Base-by-base conservation (phyloP, 2,888 invertebrate genomes). In the Ormia ochracea region DNA sequence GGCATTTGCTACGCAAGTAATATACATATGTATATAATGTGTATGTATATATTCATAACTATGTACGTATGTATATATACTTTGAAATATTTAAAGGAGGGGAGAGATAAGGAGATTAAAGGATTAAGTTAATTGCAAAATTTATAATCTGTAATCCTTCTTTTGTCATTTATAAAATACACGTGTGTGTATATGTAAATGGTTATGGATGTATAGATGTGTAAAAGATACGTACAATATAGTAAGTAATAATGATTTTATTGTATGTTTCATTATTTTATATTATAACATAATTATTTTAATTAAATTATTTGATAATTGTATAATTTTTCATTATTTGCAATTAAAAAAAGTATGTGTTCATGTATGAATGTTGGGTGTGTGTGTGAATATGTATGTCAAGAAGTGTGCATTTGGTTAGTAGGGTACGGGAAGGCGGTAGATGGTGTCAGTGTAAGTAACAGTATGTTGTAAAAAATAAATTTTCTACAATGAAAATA, bases 261-360 rank as follows among this genome's bases (percentile, higher is more conserved):
- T 83, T 81, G 78, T 78, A 38, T 84, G 79, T 82, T 81, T 82
- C 82, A 72, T 69, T 50, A 61, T 45, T 59, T 76, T 82, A 79
- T 54, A 73, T 83, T 77, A 82, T 81, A 78, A 77, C 82, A 83
- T 56, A 68, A 76, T 73, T 73, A 73, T 69, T 68, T 69, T 63
- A 74, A 65, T 74, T 78, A 74, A 81, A 81, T 81, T 81, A 78
- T 69, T 77, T 76, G 52, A 72, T 80, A 80, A 63, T 76, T 79
- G 26, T 70, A 58, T 63, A 72, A 63, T 54, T 33, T 61, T 54
- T 58, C 12, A 58, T 61, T 70, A 9, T 72, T 63, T 78, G 41
- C 66, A 59, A 63, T 77, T 73, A 81, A 77, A 78, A 81, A 79
- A 74, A 41, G 43, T 48, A 12, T 65, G 52, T 61, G 41, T 72